A percentile compares a stretch with the other conserved stretches of the same genome.
Conservation (phyloP, 2,113 vertebrate species). For the Microtus montanus region DNA sequence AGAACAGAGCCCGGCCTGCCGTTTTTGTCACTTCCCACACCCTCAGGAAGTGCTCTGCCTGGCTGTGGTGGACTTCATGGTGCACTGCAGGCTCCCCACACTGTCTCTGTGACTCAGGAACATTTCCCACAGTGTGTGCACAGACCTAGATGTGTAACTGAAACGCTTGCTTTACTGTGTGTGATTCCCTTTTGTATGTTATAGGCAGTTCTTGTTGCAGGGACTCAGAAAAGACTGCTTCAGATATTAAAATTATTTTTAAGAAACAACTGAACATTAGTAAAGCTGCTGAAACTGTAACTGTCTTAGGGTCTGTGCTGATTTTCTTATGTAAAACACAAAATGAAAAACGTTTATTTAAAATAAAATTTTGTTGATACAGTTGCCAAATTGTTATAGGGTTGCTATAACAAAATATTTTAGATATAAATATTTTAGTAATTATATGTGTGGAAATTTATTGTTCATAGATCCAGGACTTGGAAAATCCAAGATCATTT, state of each 20-base stretch:
- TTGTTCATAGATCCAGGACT: not conserved
- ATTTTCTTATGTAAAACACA: not conserved
- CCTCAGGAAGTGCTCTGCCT: not conserved
- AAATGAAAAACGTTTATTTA: slow-evolving; percentile 41
- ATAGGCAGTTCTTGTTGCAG: not conserved
- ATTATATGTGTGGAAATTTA: not conserved
- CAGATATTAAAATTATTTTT: slow-evolving; percentile 27
- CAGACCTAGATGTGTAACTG: not conserved
- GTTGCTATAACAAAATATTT: not conserved
- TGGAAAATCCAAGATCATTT: not conserved
- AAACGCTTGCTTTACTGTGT: not conserved
- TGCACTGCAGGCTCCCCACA: not conserved
- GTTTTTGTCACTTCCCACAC: not conserved
- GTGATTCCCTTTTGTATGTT: not conserved
- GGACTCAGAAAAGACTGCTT: not conserved
- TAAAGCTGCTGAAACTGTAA: slow-evolving; percentile 19
- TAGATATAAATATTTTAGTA: not conserved
- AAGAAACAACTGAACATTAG: slow-evolving; percentile 24
- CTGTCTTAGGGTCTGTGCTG: not conserved
- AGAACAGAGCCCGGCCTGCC: not conserved
- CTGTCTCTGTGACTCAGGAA: not conserved
- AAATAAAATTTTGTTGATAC: slow-evolving; percentile 28
- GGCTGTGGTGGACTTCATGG: not conserved
- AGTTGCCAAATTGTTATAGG: not conserved
- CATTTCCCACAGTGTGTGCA: not conserved